Percentiles rank a stretch among this genome's conserved stretches.
Evolutionary conservation across 2,113 vertebrate species (phyloP).

Genomic region (Callocephalon fimbriatum): DNA sequence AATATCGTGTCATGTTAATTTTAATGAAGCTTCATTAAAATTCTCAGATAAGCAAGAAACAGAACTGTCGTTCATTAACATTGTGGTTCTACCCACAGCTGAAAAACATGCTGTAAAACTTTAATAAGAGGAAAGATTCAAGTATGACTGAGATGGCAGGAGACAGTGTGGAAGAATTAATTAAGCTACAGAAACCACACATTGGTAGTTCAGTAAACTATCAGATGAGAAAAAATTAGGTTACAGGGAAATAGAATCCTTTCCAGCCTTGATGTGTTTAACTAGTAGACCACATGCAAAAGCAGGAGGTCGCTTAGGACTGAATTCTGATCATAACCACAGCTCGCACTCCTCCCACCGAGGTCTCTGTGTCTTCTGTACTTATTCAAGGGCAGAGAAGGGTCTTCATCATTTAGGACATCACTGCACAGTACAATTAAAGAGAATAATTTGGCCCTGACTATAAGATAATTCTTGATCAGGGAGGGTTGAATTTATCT

Average conservation of each 20-base stretch:
- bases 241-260: not conserved
- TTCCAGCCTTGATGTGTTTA: slow-evolving; percentile 36
- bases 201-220: slow-evolving; percentile 8
- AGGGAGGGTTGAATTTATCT: not conserved
- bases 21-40: slow-evolving; percentile 57
- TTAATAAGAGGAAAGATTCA: slow-evolving; percentile 49
- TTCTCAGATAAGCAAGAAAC: slow-evolving; percentile 47
- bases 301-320: slow-evolving; percentile 29
- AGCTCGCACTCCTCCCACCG: not conserved
- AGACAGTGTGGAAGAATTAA: slow-evolving; percentile 36
- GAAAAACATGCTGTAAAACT: slow-evolving; percentile 59
- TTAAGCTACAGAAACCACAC: not conserved
- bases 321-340: slow-evolving; percentile 10
- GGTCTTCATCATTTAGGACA: slow-evolving; percentile 41
- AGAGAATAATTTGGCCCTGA: slow-evolving; percentile 18
- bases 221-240: not conserved
- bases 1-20: slow-evolving; percentile 39
- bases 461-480: slow-evolving; percentile 15
- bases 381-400: slow-evolving; percentile 35
- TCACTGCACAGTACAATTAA: not conserved
- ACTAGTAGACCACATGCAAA: not conserved
- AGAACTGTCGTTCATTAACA: slow-evolving; percentile 56
- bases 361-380: slow-evolving; percentile 1
- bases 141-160: not conserved
- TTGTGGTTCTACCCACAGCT: slow-evolving; percentile 30